phyloP scores from a whole-genome alignment of 2,888 invertebrate species.

The Tipula lateralis region DNA sequence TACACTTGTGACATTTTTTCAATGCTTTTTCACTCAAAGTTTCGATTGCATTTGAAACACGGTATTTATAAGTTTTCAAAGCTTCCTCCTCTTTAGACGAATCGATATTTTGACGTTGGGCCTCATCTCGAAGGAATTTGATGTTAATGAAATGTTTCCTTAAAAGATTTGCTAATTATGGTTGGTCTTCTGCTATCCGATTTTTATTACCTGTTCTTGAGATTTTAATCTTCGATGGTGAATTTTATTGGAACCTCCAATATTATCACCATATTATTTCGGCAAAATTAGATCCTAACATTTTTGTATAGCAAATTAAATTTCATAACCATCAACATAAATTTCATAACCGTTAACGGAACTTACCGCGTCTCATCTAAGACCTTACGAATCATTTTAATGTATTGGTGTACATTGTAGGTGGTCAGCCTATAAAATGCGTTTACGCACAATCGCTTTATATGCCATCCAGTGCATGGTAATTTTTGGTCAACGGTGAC shows the following conservation, averaged over 20 bases:
- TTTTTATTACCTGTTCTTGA: slow-evolving; percentile 64
- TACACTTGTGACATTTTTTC: slow-evolving; percentile 67
- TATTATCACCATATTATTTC: slow-evolving; percentile 44
- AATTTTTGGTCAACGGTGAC: no score
- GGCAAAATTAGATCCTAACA: slow-evolving; percentile 42
- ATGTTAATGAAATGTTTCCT: slow-evolving; percentile 78
- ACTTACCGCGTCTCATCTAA: no score
- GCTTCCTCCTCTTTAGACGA: slow-evolving; percentile 74
- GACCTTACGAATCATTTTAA: no score
- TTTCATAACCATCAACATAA: no score
- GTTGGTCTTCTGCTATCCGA: slow-evolving; percentile 72
- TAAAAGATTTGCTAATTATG: slow-evolving; percentile 74
- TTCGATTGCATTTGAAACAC: slow-evolving; percentile 70
- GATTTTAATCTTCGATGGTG: slow-evolving; percentile 68
- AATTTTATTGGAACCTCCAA: slow-evolving; percentile 53
- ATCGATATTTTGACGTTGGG: slow-evolving; percentile 70
- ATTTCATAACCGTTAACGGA: no score
- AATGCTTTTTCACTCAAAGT: slow-evolving; percentile 62
- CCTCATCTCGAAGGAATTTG: slow-evolving; percentile 71
- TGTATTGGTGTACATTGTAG: no score
- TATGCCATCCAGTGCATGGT: no score
- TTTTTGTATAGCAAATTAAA: slow-evolving; percentile 34
- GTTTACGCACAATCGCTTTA: no score
- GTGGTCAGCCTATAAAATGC: no score
- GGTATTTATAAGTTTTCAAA: slow-evolving; percentile 65